Evolutionary conservation across 2,888 invertebrate genomes (phyloP).

Genomic region (Heteromurus nitidus): DNA sequence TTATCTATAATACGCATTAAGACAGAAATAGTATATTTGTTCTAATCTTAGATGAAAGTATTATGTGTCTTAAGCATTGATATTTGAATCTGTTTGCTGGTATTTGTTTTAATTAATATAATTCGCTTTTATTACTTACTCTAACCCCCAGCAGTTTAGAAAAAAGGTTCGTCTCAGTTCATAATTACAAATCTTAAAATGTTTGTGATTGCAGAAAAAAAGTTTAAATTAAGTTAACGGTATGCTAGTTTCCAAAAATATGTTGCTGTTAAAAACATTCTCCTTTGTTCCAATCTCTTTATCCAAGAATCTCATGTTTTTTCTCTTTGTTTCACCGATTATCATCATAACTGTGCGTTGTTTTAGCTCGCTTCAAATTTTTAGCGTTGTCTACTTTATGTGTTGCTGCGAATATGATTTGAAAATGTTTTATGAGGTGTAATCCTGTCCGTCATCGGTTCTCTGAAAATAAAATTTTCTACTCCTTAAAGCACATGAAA

Average conservation of each 20-base stretch:
- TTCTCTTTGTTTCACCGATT: conserved; percentile 10
- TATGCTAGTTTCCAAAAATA: background rate
- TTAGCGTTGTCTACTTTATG: conserved; percentile 1
- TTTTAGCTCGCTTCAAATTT: background rate
- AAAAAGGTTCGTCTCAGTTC: too few relatives aligned
- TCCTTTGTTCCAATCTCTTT: background rate
- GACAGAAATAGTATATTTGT: background rate
- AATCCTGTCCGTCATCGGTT: conserved; percentile 57
- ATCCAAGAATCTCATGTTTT: conserved; percentile 22
- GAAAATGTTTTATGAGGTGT: conserved; percentile 35
- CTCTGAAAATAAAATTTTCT: conserved; percentile 57
- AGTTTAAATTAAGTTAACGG: too few relatives aligned
- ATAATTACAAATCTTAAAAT: too few relatives aligned
- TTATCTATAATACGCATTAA: conserved; percentile 19
- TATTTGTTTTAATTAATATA: conserved; percentile 8
- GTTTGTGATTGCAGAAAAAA: too few relatives aligned
- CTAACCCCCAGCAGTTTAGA: too few relatives aligned
- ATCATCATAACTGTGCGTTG: too few relatives aligned
- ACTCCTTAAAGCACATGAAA: conserved; percentile 51
- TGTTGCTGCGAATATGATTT: conserved; percentile 24
- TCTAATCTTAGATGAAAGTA: conserved; percentile 30
- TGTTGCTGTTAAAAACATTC: background rate
- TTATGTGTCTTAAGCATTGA: conserved; percentile 26
- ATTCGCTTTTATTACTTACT: too few relatives aligned
- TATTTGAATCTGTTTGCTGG: background rate